These are phyloP conservation scores for Drosophila paranaensis DNA, from an alignment of 2,888 invertebrate species.

Conservation along the genomic window DNA sequence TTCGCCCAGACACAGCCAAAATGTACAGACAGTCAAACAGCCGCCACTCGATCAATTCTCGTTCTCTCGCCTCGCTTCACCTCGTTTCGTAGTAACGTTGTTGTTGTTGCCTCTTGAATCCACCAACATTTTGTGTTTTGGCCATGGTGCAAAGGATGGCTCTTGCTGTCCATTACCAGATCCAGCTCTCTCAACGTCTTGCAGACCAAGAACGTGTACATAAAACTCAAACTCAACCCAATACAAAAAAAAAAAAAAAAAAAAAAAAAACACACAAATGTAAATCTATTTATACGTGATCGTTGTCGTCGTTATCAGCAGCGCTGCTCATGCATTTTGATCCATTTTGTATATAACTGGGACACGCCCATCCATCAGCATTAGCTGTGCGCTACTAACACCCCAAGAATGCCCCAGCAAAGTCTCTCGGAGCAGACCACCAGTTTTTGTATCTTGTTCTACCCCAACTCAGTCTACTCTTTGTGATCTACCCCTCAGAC, in stretches of 20 bases:
- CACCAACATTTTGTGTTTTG: slow-evolving; percentile 51
- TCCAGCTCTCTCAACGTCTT: slow-evolving; percentile 39
- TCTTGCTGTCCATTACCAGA: slow-evolving; percentile 21
- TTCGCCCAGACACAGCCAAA: slow-evolving; percentile 41
- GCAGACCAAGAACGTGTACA: slow-evolving; percentile 66
- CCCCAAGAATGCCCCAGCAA: slow-evolving; percentile 32
- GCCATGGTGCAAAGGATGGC: slow-evolving; percentile 45
- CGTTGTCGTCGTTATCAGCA: slow-evolving; percentile 62
- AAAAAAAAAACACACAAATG: slow-evolving; percentile 13
- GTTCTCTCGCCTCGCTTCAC: slow-evolving; percentile 48
- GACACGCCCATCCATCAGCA: slow-evolving; percentile 50
- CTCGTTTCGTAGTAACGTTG: slow-evolving; percentile 62
- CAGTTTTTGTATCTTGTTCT: slow-evolving; percentile 47
- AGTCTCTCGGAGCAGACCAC: slow-evolving; percentile 35
- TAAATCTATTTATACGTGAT: slow-evolving; percentile 39
- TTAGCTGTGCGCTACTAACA: slow-evolving; percentile 68
- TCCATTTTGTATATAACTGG: slow-evolving; percentile 66
- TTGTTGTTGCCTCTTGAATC: slow-evolving; percentile 58
- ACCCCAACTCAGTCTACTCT: slow-evolving; percentile 35
- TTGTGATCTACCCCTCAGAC: slow-evolving; percentile 30
- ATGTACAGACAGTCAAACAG: slow-evolving; percentile 55
- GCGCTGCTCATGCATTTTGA: slow-evolving; percentile 31
- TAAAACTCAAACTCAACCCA: slow-evolving; percentile 41
- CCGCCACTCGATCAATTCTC: slow-evolving; percentile 44
- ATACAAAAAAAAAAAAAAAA: neutral